Evolutionary conservation across 1,140 invertebrate species (phyloP), one percentile per base, ranked within the genome.

Genomic region (Leptonema lineaticorne): DNA sequence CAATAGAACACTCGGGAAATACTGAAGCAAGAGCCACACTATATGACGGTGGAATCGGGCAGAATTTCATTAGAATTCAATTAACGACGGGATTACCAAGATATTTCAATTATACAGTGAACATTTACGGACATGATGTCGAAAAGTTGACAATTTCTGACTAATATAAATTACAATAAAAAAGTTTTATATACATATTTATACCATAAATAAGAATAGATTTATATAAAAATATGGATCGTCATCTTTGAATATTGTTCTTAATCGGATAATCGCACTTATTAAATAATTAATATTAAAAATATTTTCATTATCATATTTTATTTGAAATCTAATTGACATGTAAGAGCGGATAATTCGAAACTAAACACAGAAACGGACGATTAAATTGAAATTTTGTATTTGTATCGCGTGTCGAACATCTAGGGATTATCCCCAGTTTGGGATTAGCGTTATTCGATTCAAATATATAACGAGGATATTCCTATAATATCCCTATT

Each of bases 351-450:
- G 50, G 50, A 53, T 53, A 53, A 53, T 53, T 53, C 22, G 50
- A 24, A 24, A 53, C 27, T 53, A 53, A 53, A 20, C 6, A 24
- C 50, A 7, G 22, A 8, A 53, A 53, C 50, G 50, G 24, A 26
- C 50, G 50, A 53, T 24, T 18, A 22, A 53, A 53, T 53, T 53
- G 50, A 22, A n/a, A 53, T 53, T 53, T 53, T n/a, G n/a, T n/a
- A n/a, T n/a, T n/a, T n/a, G n/a, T n/a, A n/a, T n/a, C 50, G 50
- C 20, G 7, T 41, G 16, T 41, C 37, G 37, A 41, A 41, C 16
- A 41, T 41, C n/a, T n/a, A 14, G 37, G 37, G 37, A 41, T 41
- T 41, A 41, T 24, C 22, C 46, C 8, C 3, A n/a, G 14, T 18
- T n/a, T 20, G 16, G 46, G 46, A 48, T 48, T 48, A 48, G n/a